Base-by-base conservation (phyloP, 30 jellyfish, hydroid and myxozoan species). In the Chrysaora quinquecirrha region DNA sequence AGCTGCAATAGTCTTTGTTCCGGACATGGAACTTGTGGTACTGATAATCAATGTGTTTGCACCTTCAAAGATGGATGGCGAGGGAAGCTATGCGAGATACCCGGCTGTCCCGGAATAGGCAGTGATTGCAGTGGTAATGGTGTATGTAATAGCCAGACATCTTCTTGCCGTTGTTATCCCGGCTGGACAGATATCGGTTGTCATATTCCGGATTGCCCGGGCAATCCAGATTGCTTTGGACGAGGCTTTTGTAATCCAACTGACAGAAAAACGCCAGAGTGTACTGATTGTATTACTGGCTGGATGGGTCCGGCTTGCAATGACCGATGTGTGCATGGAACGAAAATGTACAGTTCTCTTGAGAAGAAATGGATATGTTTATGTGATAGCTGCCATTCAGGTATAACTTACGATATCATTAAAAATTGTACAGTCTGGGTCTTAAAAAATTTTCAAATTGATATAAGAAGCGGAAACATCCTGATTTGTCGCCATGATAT, bases 291-390 rank as follows among this genome's bases (percentile, higher is more conserved):
- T 60, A 38, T 72, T 23, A 32, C 74, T n/a, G 93, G 93, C 0
- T 82, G 93, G 93, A 82, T 82, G 86, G 93, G 93, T 54, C 93
- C 93, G 24, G 93, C 93, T 1, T 82, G 93, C 48, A 82, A 70
- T 38, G 93, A 82, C 43, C 70, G 49, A 7, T 82, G 93, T 70
- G 86, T 70, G 3, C 63, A 82, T 58, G 93, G 93, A 11, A 71
- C 61, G 52, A 71, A 86, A 31, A 9, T 22, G 48, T 30, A 52
- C 49, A 74, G 28, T 16, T 34, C 84, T 21, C 24, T 1, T n/a
- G 71, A 35, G 30, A 67, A 67, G 90, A 80, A 60, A 34, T 65
- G 74, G 74, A 23, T 82, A 4, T 82, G 93, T 47, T 23, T 22
- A 11, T 82, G 93, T 31, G 81, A 60, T 43, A 7, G 75, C 0